Evolutionary conservation across 2,888 invertebrate genomes (phyloP), one percentile per base, ranked within the genome.

Genomic region (Ormyrus nitidulus): DNA sequence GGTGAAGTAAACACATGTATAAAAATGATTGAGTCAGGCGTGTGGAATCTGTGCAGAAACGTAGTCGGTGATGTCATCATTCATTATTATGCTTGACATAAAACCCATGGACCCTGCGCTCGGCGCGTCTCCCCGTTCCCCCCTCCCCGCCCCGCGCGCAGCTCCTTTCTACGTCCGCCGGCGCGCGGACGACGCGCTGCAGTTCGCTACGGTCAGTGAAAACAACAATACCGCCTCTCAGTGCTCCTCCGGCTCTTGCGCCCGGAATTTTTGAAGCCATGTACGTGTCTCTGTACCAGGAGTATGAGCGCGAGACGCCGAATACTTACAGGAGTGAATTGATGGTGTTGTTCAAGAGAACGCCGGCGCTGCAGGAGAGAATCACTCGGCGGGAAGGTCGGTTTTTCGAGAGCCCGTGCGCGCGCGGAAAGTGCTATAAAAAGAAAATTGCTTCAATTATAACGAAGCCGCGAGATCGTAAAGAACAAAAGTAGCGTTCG

Each of bases 11-110:
- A 85, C 83, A 85, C 82, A 75, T 56, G 61, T 77, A 70, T 78
- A 82, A 80, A 80, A 79, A 74, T 49, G 46, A 84, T 87, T 90
- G 89, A 90, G 86, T 90, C 88, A 90, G 84, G 79, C 84, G 82
- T 82, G 85, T 87, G 89, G 90, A 89, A 90, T 90, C 89, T 89
- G 85, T 85, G 85, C 84, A 87, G 87, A 87, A 86, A 84, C 88
- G 88, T 87, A 87, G 86, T 86, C 86, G 87, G 85, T 90, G 90
- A 90, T 89, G 88, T 90, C 90, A 90, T 85, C 87, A 82, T 74
- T 84, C 86, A 88, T 89, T 90, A 89, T 87, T 88, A 89, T 87
- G 86, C 88, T 85, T 86, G 86, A 86, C 88, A 87, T 86, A 87
- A 69, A 87, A 87, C 85, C 84, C 84, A 84, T 85, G 84, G 83